phyloP scores from a whole-genome alignment of 35 echinoderm and acorn worm species.

The Anneissia japonica region DNA sequence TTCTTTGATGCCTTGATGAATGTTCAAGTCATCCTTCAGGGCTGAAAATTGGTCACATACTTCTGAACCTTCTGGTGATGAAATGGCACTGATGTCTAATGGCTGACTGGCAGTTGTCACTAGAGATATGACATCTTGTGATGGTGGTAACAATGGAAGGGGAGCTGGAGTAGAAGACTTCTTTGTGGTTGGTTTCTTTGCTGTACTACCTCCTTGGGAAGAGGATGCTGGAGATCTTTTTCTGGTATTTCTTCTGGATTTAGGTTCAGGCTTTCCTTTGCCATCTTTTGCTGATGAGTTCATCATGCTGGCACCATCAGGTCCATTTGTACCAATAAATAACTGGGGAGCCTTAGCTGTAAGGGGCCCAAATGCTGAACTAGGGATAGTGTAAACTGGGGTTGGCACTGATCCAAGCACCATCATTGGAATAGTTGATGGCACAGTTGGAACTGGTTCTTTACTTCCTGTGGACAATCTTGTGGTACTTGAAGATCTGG shows the following conservation, averaged over 20 bases:
- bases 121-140: constrained; percentile 77
- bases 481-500: not conserved
- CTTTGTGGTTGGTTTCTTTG: not conserved
- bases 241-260: not conserved
- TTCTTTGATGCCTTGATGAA: not conserved
- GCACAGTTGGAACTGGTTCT: not conserved
- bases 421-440: not conserved
- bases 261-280: not conserved
- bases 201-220: not conserved
- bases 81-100: constrained; percentile 86
- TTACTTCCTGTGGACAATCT: not conserved
- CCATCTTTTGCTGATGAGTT: not conserved
- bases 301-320: not conserved
- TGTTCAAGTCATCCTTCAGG: not conserved
- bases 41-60: not conserved
- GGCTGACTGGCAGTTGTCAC: constrained; percentile 87
- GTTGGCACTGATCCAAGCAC: not conserved
- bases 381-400: not conserved
- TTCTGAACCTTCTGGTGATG: constrained; percentile 73
- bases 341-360: not conserved
- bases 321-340: not conserved
- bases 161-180: not conserved
- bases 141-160: not conserved
- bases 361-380: not conserved
- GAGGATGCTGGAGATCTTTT: not conserved